These are phyloP conservation scores for Carabus problematicus DNA, from an alignment of 2,888 invertebrate genomes.

Conservation along the genomic window DNA sequence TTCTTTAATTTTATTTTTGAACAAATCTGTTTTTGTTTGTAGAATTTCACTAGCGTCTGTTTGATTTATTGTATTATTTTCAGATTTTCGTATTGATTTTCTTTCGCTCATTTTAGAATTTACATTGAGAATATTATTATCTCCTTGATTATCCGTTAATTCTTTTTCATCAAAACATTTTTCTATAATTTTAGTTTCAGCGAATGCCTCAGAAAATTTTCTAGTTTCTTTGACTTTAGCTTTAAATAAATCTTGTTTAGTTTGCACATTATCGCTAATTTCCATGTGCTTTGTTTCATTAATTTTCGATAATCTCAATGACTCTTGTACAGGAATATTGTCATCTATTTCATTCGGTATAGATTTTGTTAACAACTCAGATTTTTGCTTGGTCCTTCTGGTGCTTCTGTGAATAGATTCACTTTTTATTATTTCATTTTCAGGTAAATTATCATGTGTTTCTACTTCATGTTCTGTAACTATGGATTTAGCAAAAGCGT, in stretches of 20 bases:
- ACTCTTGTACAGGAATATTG: neutral
- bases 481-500: constrained; percentile 14
- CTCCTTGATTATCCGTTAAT: neutral
- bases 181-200: constrained; percentile 1
- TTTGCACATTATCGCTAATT: neutral
- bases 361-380: neutral
- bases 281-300: neutral
- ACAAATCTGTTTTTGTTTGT: neutral
- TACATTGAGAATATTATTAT: constrained; percentile 5
- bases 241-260: constrained; percentile 10
- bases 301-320: neutral
- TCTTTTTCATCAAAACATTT: neutral
- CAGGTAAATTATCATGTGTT: too few species aligned
- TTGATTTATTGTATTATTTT: neutral
- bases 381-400: neutral
- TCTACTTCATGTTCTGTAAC: neutral
- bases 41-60: neutral
- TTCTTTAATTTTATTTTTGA: neutral
- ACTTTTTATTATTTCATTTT: too few species aligned
- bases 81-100: neutral
- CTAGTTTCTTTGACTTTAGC: neutral
- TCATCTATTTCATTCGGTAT: neutral
- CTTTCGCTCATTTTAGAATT: neutral
- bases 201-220: constrained; percentile 32
- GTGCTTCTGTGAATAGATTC: neutral